Evolutionary conservation across 1,140 invertebrate species (phyloP).

Genomic region (Carposina sasakii): DNA sequence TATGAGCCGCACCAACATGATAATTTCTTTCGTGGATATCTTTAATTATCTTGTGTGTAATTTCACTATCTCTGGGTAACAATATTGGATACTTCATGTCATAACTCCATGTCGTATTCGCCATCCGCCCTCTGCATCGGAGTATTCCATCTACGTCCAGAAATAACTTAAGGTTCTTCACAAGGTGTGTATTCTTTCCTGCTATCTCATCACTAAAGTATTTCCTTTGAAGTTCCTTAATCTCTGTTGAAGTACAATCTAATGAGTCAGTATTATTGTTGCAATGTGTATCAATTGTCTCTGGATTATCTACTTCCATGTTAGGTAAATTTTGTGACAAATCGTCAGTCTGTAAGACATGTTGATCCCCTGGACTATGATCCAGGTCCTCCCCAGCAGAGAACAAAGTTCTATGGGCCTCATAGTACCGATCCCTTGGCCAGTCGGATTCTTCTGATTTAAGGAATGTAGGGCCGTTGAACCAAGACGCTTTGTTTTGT

Average conservation of each 20-base stretch:
- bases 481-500: slow-evolving; percentile 2
- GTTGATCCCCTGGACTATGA: background rate
- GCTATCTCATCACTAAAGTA: background rate
- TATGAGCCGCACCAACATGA: slow-evolving; percentile 8
- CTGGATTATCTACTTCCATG: background rate
- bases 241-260: background rate
- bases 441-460: background rate
- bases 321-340: background rate
- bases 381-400: slow-evolving; percentile 6
- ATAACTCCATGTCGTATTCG: background rate
- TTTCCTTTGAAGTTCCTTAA: slow-evolving; percentile 3
- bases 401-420: background rate
- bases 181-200: background rate
- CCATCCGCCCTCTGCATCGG: slow-evolving; percentile 5
- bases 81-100: slow-evolving; percentile 11
- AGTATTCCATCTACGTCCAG: background rate
- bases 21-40: slow-evolving; percentile 7
- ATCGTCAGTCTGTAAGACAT: slow-evolving; percentile 4
- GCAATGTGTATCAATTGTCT: background rate
- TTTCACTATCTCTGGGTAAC: slow-evolving; percentile 1
- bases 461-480: slow-evolving; percentile 2
- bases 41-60: slow-evolving; percentile 1
- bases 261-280: background rate
- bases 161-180: background rate
- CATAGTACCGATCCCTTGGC: background rate